These are phyloP conservation scores for Onychostoma macrolepis DNA, from an alignment of 2,113 vertebrate genomes.

Conservation along the genomic window DNA sequence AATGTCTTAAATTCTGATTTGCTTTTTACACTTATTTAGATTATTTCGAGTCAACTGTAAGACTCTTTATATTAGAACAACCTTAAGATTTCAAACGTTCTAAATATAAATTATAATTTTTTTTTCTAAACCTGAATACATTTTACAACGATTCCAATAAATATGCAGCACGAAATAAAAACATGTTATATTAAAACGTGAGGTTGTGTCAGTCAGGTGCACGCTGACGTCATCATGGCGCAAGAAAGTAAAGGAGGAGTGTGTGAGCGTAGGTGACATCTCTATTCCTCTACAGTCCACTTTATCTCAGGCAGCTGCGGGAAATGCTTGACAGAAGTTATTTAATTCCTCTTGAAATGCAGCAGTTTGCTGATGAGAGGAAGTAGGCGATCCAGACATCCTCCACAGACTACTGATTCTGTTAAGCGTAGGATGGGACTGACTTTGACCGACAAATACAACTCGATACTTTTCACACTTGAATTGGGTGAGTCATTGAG, in stretches of 20 bases:
- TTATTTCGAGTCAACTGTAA: too few relatives aligned
- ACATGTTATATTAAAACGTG: background rate
- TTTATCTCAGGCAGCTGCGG: background rate
- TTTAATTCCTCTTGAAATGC: conserved; percentile 65
- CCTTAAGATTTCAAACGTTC: background rate
- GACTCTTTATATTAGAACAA: background rate
- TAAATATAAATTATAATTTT: background rate
- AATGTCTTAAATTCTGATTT: background rate
- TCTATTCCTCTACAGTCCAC: background rate
- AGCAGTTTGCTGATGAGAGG: conserved; percentile 80
- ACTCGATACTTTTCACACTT: conserved; percentile 84
- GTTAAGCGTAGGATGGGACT: conserved; percentile 90
- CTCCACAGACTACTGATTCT: conserved; percentile 83
- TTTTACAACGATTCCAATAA: background rate
- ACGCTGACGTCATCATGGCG: conserved; percentile 4
- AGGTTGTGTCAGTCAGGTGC: conserved; percentile 1
- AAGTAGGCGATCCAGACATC: background rate
- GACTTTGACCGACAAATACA: conserved; percentile 85
- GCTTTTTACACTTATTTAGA: background rate
- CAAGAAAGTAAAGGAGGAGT: background rate
- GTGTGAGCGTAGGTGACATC: background rate
- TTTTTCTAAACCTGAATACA: background rate
- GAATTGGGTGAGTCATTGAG: conserved; percentile 81
- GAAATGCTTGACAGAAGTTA: background rate
- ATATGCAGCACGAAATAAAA: background rate